Evolutionary conservation across 2,113 vertebrate genomes (phyloP), one percentile per base, ranked within the genome.

Genomic region (Pleuronectes platessa): DNA sequence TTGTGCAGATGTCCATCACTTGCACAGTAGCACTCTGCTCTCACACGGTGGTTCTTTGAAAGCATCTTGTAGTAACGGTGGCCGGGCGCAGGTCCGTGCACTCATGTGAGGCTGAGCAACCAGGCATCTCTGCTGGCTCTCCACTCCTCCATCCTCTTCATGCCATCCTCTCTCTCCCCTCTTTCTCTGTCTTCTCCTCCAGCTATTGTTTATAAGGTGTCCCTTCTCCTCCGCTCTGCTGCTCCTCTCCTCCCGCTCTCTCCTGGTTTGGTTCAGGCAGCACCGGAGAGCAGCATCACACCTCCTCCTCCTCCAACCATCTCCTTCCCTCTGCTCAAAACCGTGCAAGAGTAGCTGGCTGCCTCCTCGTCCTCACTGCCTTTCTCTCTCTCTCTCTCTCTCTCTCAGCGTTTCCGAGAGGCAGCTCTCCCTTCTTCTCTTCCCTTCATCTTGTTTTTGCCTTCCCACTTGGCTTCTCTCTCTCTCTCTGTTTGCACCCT

Each of bases 361-460:
- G 79, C 69, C 78, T 74, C 64, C 60, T 75, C 24, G 60, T 61
- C 45, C 71, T 82, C 74, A 49, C 73, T 55, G 61, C 72, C 71
- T 66, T 31, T n/a, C 31, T 24, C 60, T 61, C 31, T 49, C 53
- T 65, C 51, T 4, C 56, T 40, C 23, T n/a, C 27, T 68, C 64
- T 71, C 68, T 72, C 70, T 84, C 82, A 85, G 78, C 54, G 63
- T 68, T 78, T 70, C 65, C 76, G 17, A 76, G 65, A 86, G 76
- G 83, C 76, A 74, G 78, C 62, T 47, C 71, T 79, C 67, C 76
- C 84, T 78, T 75, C 81, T 71, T 86, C 80, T 81, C 75, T 73
- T 82, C 74, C 84, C 89, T 86, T 89, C 87, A 87, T 90, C 86
- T 90, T 87, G 63, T 83, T 83, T 78, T 69, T 70, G 40, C 69